Conservation (phyloP, 1,140 invertebrate genomes). For the Lucilia sericata region DNA sequence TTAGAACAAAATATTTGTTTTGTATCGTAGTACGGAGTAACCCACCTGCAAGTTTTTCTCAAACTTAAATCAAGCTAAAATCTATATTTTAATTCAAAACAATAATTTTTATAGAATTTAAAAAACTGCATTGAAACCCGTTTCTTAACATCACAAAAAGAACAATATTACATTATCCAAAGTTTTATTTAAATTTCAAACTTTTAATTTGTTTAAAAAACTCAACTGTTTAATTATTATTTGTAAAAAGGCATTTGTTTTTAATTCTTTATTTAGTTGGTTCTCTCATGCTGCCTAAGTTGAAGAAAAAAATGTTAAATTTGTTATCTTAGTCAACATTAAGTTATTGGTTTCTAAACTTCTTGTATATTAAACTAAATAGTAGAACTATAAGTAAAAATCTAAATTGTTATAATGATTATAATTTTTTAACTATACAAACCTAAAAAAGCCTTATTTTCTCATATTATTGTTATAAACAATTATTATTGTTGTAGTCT, state of each 20-base stretch:
- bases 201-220: background rate
- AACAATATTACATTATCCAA: too few relatives aligned
- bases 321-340: background rate
- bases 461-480: conserved; percentile 13
- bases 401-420: too few relatives aligned
- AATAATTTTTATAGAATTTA: background rate
- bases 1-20: too few relatives aligned
- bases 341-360: background rate
- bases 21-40: too few relatives aligned
- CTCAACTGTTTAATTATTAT: background rate
- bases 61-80: too few relatives aligned
- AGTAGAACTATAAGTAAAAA: background rate
- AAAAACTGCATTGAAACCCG: too few relatives aligned
- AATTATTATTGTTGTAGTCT: background rate
- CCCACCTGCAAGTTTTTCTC: too few relatives aligned
- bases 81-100: too few relatives aligned
- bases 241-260: background rate
- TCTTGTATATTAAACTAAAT: background rate
- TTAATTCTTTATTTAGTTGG: background rate
- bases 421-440: background rate
- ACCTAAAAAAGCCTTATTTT: background rate
- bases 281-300: background rate
- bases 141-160: too few relatives aligned
- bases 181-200: too few relatives aligned
- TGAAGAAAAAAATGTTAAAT: background rate